Evolutionary conservation across 1,140 invertebrate species (phyloP), one percentile per base, ranked within the genome.

Genomic region (Hyles euphorbiae): DNA sequence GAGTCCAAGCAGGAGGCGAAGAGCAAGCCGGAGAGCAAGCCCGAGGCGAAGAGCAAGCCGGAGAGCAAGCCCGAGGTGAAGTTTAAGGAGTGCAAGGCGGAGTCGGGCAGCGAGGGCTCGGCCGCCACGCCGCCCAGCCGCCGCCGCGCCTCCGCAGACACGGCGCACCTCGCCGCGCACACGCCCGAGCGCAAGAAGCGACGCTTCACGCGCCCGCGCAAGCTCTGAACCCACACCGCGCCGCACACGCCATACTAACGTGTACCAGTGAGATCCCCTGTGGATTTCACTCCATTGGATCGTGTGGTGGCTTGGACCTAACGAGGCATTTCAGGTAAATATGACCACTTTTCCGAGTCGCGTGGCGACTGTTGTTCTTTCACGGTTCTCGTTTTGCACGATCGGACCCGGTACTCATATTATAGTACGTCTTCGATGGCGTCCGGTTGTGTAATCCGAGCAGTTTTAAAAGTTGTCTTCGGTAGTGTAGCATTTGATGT

Each of bases 161-260:
- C 69, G 52, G 56, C 58, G 66, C 69, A 43, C 48, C 51, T 36
- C 49, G 56, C 53, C 50, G 58, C 53, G 48, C 34, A 22, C 60
- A 83, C 84, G 48, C 83, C 84, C 50, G 82, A 87, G 32, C 72
- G 84, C 60, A 87, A 87, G 74, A 84, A 83, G 70, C 80, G 84
- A 22, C 78, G 84, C 51, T 78, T 87, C 63, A 87, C 84, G 3
- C 68, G 84, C 36, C 83, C 83, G 2, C 57, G 83, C 53, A 86
- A 87, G 63, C 81, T 84, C 22, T 86, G 76, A 85, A 54, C 60
- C 9, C 8, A 12, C 45, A 2, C 45, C 9, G 10, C 36, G 36
- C 36, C 36, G 36, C 36, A 40, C 36, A 40, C 36, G 36, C 8
- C 22, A 22, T 22, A 22, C 22, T 1, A 22, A 22, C 22, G 22